Conservation (phyloP, 2,888 invertebrate genomes). For the Amphipyra tragopoginis region DNA sequence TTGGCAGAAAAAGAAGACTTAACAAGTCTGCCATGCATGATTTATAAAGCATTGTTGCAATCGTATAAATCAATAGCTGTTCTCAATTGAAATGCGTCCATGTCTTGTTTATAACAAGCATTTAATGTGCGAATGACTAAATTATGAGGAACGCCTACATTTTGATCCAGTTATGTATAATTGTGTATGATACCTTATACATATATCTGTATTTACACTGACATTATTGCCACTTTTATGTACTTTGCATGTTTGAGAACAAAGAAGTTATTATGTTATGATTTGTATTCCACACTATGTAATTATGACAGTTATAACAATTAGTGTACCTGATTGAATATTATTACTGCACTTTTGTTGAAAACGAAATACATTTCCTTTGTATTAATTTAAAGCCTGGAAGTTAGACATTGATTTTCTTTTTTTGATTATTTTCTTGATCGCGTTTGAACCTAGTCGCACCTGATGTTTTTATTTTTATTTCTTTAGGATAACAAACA, state of each 20-base stretch:
- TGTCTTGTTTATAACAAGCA: conserved; percentile 32
- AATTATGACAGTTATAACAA: neutral
- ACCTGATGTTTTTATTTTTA: too few relatives aligned
- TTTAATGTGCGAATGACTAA: conserved; percentile 51
- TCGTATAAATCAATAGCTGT: conserved; percentile 31
- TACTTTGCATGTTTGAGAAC: conserved; percentile 41
- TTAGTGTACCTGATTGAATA: neutral
- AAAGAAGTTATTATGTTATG: conserved; percentile 20
- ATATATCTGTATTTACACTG: conserved; percentile 28
- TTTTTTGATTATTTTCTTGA: too few relatives aligned
- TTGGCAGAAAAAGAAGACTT: neutral
- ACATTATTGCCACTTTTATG: conserved; percentile 34
- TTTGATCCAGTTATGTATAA: conserved; percentile 61
- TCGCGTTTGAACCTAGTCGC: too few relatives aligned
- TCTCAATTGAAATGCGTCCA: conserved; percentile 37
- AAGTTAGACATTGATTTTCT: too few relatives aligned
- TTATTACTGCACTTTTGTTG: neutral
- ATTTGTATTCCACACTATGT: neutral
- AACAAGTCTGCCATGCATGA: neutral
- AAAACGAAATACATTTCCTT: neutral
- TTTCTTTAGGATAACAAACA: too few relatives aligned
- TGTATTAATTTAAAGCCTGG: too few relatives aligned
- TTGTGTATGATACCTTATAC: conserved; percentile 38
- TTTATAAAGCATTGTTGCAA: conserved; percentile 16
- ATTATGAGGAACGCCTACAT: conserved; percentile 54